Percentiles rank a stretch among this genome's conserved stretches.
These are phyloP conservation scores for Epistrophella euchroma DNA, from an alignment of 2,888 invertebrate species.

Conservation along the genomic window DNA sequence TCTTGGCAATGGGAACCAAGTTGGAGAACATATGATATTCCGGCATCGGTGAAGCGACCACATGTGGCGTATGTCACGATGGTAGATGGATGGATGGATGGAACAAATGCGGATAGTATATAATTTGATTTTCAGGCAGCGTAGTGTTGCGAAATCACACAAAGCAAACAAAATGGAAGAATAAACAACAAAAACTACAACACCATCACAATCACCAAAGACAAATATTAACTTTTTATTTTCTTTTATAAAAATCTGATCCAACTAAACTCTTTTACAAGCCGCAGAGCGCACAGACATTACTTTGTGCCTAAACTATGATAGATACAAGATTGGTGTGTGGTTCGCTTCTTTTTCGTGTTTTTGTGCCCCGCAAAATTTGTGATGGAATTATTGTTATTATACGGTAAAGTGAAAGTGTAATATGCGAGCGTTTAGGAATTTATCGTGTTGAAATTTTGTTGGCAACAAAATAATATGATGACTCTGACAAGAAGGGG, in stretches of 20 bases:
- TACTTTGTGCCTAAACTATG: conserved; percentile 23
- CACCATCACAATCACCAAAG: conserved; percentile 17
- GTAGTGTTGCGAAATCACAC: conserved; percentile 60
- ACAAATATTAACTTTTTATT: conserved; percentile 58
- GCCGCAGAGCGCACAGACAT: not conserved
- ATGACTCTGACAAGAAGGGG: conserved; percentile 9
- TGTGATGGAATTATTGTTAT: conserved; percentile 53
- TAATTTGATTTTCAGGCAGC: conserved; percentile 60
- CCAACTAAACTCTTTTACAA: conserved; percentile 36
- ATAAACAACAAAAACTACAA: conserved; percentile 3
- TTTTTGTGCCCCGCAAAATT: conserved; percentile 49
- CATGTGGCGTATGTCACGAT: conserved; percentile 72
- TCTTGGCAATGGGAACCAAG: conserved; percentile 59
- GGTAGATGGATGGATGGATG: conserved; percentile 63
- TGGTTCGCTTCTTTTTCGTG: conserved; percentile 35
- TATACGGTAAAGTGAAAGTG: conserved; percentile 73
- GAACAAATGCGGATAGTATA: conserved; percentile 68
- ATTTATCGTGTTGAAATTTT: conserved; percentile 69
- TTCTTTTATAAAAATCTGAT: conserved; percentile 33
- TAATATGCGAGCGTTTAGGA: conserved; percentile 73
- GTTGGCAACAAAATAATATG: conserved; percentile 33
- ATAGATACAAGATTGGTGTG: conserved; percentile 40
- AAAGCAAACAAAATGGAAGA: conserved; percentile 37
- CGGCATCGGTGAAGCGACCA: conserved; percentile 48
- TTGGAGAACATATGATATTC: conserved; percentile 64